Conservation (phyloP, 2,888 invertebrate genomes). For the Drosophila atripex region DNA sequence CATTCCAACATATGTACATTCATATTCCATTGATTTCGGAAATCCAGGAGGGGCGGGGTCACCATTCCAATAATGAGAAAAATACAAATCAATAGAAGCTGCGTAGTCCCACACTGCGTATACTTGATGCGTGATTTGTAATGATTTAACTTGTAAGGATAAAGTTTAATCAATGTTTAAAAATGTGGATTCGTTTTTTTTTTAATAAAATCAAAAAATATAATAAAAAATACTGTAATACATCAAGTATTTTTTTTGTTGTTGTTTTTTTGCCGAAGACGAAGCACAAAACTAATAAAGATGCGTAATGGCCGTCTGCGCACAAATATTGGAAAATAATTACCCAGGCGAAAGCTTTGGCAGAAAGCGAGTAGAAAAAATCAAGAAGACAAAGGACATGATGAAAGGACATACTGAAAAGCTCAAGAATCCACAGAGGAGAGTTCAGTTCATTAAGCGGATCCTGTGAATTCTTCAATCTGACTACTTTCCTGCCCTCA, state of each 20-base stretch:
- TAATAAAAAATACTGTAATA: not conserved
- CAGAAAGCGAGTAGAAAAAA: constrained; percentile 11
- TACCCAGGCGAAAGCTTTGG: constrained; percentile 48
- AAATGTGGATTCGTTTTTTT: too few relatives aligned
- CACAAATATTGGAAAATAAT: constrained; percentile 83
- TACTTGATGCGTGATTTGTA: not conserved
- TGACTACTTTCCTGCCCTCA: not conserved
- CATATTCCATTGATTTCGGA: constrained; percentile 2
- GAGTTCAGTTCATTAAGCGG: not conserved
- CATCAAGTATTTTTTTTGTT: too few relatives aligned
- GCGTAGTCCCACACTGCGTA: not conserved
- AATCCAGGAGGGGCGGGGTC: not conserved
- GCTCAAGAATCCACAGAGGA: not conserved
- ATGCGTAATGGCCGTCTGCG: constrained; percentile 83
- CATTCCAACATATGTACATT: constrained; percentile 24
- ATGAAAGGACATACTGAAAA: not conserved
- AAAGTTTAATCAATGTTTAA: too few relatives aligned
- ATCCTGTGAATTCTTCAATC: not conserved
- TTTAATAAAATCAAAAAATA: too few relatives aligned
- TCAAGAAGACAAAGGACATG: not conserved
- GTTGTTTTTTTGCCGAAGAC: constrained; percentile 17
- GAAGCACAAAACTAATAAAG: constrained; percentile 77
- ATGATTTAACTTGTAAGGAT: too few relatives aligned
- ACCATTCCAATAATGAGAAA: not conserved
- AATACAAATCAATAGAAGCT: not conserved